Evolutionary conservation across 2,888 invertebrate genomes (phyloP).

Genomic region (Ornithoptera alexandrae): DNA sequence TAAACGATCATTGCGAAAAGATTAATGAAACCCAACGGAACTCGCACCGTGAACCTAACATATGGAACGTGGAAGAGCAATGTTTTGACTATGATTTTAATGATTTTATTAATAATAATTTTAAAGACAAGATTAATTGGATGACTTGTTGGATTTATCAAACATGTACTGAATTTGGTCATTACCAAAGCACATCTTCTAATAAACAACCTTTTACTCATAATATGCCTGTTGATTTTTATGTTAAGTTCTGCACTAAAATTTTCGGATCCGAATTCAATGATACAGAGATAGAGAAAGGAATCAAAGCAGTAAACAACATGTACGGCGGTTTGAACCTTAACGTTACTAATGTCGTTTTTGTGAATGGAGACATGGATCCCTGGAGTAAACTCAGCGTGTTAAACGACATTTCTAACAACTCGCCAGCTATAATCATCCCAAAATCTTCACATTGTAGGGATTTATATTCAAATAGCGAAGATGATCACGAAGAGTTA

Average conservation of each 20-base stretch:
- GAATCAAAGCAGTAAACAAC: slow-evolving; percentile 65
- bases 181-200: slow-evolving; percentile 83
- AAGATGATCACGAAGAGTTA: slow-evolving; percentile 55
- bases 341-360: slow-evolving; percentile 77
- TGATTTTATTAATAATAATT: slow-evolving; percentile 44
- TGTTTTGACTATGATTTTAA: slow-evolving; percentile 60
- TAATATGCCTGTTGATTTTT: slow-evolving; percentile 64
- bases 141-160: slow-evolving; percentile 83
- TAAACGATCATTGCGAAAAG: slow-evolving; percentile 51
- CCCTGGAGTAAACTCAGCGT: slow-evolving; percentile 80
- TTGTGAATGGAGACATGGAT: slow-evolving; percentile 80
- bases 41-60: slow-evolving; percentile 36
- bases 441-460: slow-evolving; percentile 58
- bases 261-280: slow-evolving; percentile 64
- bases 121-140: slow-evolving; percentile 44
- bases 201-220: slow-evolving; percentile 79
- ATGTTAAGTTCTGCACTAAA: slow-evolving; percentile 59
- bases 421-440: slow-evolving; percentile 61
- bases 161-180: slow-evolving; percentile 89
- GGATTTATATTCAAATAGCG: slow-evolving; percentile 54
- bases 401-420: slow-evolving; percentile 61
- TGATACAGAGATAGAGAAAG: slow-evolving; percentile 53
- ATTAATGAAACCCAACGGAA: slow-evolving; percentile 34
- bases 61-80: slow-evolving; percentile 43
- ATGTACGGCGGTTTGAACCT: slow-evolving; percentile 72